phyloP scores from a whole-genome alignment of 2,113 vertebrate genomes.

The Oryzias curvinotus region DNA sequence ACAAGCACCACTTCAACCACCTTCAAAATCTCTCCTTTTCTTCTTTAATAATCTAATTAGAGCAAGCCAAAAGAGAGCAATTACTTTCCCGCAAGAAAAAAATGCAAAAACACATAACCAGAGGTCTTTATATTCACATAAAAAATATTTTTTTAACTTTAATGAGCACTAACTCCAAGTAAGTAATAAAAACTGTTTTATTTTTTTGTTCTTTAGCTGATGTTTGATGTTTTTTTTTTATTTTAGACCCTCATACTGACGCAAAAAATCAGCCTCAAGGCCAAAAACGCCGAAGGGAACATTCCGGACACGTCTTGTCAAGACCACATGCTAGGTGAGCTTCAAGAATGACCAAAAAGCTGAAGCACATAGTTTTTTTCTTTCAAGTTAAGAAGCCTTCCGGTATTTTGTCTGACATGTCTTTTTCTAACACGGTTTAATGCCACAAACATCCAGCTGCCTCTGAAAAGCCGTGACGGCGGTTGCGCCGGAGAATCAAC shows the following conservation, averaged over 20 bases:
- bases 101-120: slow-evolving; percentile 8
- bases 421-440: no score
- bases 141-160: not conserved
- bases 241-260: slow-evolving; percentile 76
- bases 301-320: slow-evolving; percentile 78
- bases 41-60: slow-evolving; percentile 47
- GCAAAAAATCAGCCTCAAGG: slow-evolving; percentile 72
- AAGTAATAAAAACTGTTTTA: no score
- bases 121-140: not conserved
- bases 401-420: no score
- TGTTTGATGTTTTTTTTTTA: not conserved
- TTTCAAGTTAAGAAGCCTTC: no score
- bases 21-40: not conserved
- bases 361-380: no score
- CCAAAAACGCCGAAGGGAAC: slow-evolving; percentile 77
- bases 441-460: slow-evolving; percentile 12
- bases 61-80: slow-evolving; percentile 13
- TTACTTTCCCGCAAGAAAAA: slow-evolving; percentile 17
- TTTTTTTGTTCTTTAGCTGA: not conserved
- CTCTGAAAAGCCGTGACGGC: slow-evolving; percentile 12
- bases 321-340: slow-evolving; percentile 85
- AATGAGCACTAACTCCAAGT: not conserved
- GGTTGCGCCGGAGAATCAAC: slow-evolving; percentile 38
- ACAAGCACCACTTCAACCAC: slow-evolving; percentile 37
- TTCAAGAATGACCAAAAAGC: not conserved